phyloP scores from a whole-genome alignment of 2,797 vertebrate species.

The Columba guinea region DNA sequence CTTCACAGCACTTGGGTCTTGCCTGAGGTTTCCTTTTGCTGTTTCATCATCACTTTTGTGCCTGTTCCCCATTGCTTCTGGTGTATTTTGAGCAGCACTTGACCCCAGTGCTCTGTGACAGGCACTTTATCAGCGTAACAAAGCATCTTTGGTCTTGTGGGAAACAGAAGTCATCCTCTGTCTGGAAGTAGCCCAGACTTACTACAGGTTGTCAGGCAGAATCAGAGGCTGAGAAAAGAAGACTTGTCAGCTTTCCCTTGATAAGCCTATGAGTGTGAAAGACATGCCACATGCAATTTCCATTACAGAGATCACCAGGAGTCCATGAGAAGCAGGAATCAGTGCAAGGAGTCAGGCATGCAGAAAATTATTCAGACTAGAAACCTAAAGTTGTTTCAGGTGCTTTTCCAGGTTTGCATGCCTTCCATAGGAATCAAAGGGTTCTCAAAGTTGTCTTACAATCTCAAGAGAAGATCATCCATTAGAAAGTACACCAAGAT shows the following conservation, averaged over 20 bases:
- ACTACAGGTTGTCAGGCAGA: not conserved
- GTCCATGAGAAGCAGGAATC: not conserved
- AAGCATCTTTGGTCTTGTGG: not conserved
- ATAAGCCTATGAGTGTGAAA: conserved; percentile 60
- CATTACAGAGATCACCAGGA: conserved; percentile 3
- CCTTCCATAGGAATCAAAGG: not conserved
- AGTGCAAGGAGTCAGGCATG: not conserved
- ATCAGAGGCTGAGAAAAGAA: conserved; percentile 16
- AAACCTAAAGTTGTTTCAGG: not conserved
- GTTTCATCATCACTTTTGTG: not conserved
- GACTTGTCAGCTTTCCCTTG: conserved; percentile 25
- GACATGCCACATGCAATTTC: conserved; percentile 43
- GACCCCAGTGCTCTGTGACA: not conserved
- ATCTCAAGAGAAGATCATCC: not conserved
- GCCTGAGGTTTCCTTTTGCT: not conserved
- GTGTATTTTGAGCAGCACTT: conserved; percentile 17
- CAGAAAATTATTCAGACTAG: not conserved
- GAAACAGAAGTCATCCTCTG: not conserved
- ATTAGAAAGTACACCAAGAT: not conserved
- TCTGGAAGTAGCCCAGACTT: not conserved
- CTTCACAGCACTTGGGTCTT: not conserved
- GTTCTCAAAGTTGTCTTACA: not conserved
- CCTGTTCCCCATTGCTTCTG: not conserved
- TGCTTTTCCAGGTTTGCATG: not conserved
- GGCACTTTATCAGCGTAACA: not conserved